Conservation (phyloP, 2,888 invertebrate genomes). For the Melolontha melolontha region DNA sequence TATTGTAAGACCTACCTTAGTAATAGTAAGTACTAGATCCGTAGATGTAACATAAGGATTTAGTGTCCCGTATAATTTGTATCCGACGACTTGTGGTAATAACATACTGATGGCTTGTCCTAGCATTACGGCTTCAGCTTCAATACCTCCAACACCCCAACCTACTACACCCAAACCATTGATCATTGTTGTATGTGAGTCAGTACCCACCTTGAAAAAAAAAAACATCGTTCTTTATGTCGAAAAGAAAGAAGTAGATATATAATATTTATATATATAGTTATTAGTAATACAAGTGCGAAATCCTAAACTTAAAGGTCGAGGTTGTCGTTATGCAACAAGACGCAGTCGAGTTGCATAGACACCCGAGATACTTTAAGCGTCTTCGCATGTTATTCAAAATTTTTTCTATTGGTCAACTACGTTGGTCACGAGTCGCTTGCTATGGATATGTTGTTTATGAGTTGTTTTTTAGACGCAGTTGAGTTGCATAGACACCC, state of each 20-base stretch:
- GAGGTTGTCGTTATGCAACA: too few relatives aligned
- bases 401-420: too few relatives aligned
- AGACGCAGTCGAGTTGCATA: too few relatives aligned
- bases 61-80: constrained; percentile 85
- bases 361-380: too few relatives aligned
- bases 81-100: constrained; percentile 95
- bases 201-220: constrained; percentile 83
- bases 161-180: constrained; percentile 96
- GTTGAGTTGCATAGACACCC: too few relatives aligned
- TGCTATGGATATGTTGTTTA: too few relatives aligned
- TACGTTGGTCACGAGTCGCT: too few relatives aligned
- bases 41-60: constrained; percentile 92
- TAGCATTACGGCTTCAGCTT: constrained; percentile 99
- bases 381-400: too few relatives aligned
- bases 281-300: too few relatives aligned
- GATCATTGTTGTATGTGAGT: constrained; percentile 99
- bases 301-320: too few relatives aligned
- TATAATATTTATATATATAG: constrained; percentile 3
- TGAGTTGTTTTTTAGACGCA: too few relatives aligned
- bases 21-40: constrained; percentile 96
- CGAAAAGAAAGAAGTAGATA: background rate
- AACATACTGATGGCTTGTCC: constrained; percentile 98
- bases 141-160: constrained; percentile 97
- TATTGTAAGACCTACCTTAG: constrained; percentile 78
- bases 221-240: background rate